Base-by-base conservation (phyloP, 2,888 invertebrate species). In the Amitus sp. region DNA sequence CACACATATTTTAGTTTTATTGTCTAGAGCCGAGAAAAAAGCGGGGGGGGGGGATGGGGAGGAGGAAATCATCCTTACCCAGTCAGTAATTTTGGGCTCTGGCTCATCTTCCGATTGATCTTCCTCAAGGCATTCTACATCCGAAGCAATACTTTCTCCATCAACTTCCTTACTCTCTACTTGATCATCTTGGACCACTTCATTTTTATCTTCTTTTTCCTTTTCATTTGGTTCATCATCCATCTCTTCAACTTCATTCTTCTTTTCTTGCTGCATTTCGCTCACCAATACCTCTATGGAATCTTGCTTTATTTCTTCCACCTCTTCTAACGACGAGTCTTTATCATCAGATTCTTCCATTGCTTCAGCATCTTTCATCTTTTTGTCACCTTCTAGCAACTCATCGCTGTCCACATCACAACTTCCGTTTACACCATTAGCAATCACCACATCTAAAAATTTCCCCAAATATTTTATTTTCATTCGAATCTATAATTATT, bases 351-450 rank as follows among this genome's bases (percentile, higher is more conserved):
- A 50, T 19, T 71, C 51, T 67, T 70, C 42, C 58, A 58, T 37
- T 51, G 74, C 75, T 19, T 73, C 76, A 42, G 56, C 55, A 7
- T 20, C n/a, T n/a, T n/a, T 53, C 49, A 27, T 23, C 39, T 62
- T 56, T 33, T 64, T 56, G 47, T 68, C 65, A 47, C 55, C 68
- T 47, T 71, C 68, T n/a, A 59, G 49, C 15, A 69, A 59, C 15
- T 69, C 61, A 39, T 79, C 78, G 27, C 56, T 72, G 48, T 76
- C 75, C 27, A 60, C 68, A 47, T 77, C 79, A 64, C 75, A 79
- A 49, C 74, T 78, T 33, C 84, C 84, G 67, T 84, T 84, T 60
- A 84, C 74, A 52, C 84, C 84, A 66, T 84, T 84, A 56, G 81
- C 74, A 69, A 82, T 82, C 58, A 79, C 67, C 56, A 67, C 69